A percentile compares a stretch with the other conserved stretches of the same genome.
Evolutionary conservation across 2,888 invertebrate genomes (phyloP).

Genomic region (Philaethria dido): DNA sequence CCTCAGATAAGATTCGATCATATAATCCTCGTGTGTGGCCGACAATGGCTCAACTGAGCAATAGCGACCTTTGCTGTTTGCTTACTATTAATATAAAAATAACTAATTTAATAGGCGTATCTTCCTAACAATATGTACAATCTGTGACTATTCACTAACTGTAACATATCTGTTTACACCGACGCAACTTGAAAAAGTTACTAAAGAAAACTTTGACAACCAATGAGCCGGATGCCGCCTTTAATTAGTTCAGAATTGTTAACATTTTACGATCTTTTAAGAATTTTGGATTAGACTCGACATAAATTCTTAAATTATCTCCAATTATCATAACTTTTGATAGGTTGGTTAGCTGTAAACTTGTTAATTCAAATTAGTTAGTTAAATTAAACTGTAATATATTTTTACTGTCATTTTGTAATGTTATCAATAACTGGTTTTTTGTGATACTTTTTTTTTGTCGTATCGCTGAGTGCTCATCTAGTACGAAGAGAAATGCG

Average conservation of each 20-base stretch:
- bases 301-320: conserved; percentile 20
- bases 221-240: conserved; percentile 77
- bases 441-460: background rate
- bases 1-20: no score
- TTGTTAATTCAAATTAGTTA: conserved; percentile 15
- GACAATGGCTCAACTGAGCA: no score
- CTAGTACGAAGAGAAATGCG: no score
- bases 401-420: conserved; percentile 6
- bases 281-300: conserved; percentile 8
- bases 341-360: conserved; percentile 3
- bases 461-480: background rate
- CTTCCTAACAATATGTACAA: conserved; percentile 15
- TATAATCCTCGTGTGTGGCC: no score
- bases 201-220: conserved; percentile 70
- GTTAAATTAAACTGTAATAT: conserved; percentile 16
- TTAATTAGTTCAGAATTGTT: conserved; percentile 78
- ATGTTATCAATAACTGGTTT: background rate
- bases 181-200: conserved; percentile 46
- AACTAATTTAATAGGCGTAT: conserved; percentile 9
- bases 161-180: conserved; percentile 66
- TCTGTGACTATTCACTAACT: conserved; percentile 56
- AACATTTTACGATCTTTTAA: conserved; percentile 52
- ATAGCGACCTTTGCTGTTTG: no score
- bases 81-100: background rate
- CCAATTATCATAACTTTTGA: conserved; percentile 19